Evolutionary conservation across 2,888 invertebrate species (phyloP), one percentile per base, ranked within the genome.

Genomic region (Drosophila tanythrix): DNA sequence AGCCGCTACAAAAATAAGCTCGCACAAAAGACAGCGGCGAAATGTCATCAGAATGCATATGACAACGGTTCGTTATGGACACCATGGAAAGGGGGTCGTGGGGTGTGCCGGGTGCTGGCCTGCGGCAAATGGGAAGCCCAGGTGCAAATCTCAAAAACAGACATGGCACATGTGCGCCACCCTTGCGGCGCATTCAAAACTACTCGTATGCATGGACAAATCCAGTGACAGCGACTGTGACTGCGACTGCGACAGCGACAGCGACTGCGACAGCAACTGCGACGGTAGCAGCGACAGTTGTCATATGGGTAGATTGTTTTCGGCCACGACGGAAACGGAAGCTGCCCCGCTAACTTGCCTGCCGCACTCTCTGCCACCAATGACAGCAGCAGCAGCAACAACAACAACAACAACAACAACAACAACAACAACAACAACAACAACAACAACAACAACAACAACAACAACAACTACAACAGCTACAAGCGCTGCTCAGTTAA

Each of bases 1-100:
- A 85, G 84, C 82, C 73, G 81, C 69, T 83, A 78, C 83, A 76
- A 75, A 80, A 88, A 86, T 79, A 75, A 84, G 74, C 77, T 85
- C 70, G 55, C 67, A 76, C 83, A 85, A 85, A 84, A 79, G 82
- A 68, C 86, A 83, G 71, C 81, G 67, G 79, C 74, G 59, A 83
- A 89, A 89, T 90, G 85, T 84, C 90, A 89, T 89, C 89, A 88
- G 90, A 88, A 89, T 90, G 88, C 89, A 89, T 88, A 90, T 88
- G 89, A 86, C 88, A 84, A 76, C 83, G 78, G 78, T 74, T 71
- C 77, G 76, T 77, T 72, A 76, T 67, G 81, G 62, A 55, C 64
- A 62, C 21, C 40, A 33, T 4, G 8, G 2, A n/a, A 8, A 6
- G 1, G 36, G 25, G 51, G 51, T 25, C 13, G 36, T 10, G 18